Percentiles rank a stretch among this genome's conserved stretches.
Conservation (phyloP, 2,113 vertebrate genomes). For the Odontophorus gujanensis region DNA sequence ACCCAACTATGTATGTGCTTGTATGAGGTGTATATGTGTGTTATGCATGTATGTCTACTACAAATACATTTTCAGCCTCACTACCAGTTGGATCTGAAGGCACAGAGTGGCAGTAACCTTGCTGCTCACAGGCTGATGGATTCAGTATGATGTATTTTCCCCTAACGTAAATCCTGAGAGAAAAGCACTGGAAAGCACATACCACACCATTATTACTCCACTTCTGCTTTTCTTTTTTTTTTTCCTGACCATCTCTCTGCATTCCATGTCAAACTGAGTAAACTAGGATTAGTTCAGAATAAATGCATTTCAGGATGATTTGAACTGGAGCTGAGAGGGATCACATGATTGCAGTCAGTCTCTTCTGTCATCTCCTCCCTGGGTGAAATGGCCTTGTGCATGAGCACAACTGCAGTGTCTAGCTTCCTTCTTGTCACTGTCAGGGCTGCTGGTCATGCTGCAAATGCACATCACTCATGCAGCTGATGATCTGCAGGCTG, state of each 20-base stretch:
- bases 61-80: background rate
- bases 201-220: background rate
- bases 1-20: background rate
- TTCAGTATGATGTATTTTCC: background rate
- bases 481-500: background rate
- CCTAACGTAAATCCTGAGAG: background rate
- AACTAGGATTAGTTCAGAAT: background rate
- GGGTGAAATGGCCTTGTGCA: slow-evolving; percentile 38
- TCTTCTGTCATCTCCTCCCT: background rate
- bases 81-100: background rate
- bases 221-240: background rate
- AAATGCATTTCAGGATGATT: slow-evolving; percentile 28
- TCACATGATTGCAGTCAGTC: slow-evolving; percentile 16
- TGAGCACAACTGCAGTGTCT: background rate
- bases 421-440: slow-evolving; percentile 28
- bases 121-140: background rate
- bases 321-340: slow-evolving; percentile 8
- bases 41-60: background rate
- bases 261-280: slow-evolving; percentile 16
- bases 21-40: background rate
- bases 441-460: slow-evolving; percentile 13
- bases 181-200: background rate
- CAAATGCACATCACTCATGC: background rate
- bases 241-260: background rate
- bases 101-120: background rate